Evolutionary conservation across 2,888 invertebrate species (phyloP), one percentile per base, ranked within the genome.

Genomic region (Hypsopygia costalis): DNA sequence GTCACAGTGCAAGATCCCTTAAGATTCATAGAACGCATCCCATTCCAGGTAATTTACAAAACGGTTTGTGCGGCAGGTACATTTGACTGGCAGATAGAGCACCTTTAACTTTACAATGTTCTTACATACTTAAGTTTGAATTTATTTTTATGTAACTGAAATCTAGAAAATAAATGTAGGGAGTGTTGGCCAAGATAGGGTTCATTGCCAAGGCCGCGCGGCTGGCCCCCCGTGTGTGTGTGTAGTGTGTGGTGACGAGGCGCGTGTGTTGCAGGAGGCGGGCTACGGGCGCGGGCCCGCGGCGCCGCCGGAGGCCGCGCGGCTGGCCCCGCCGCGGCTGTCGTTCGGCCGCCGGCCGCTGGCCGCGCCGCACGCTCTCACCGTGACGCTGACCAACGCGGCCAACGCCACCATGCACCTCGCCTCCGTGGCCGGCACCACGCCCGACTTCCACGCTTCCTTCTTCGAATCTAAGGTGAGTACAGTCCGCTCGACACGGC

Each of bases 381-480:
- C 93, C 70, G 98, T 98, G 52, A 94, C 94, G 58, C 90, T 98
- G 58, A 93, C 94, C 80, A 98, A 98, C 91, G 92, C 92, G 63
- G 95, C 95, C 89, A 96, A 97, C 88, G 93, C 93, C 70, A 97
- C 94, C 68, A 92, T 98, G 69, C 96, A 97, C 79, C 92, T 98
- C 74, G 94, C 96, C 72, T 97, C 98, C 54, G 97, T 98, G 71
- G 97, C 97, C 54, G 98, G 98, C 64, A 96, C 94, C 80, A 97
- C 97, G 59, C 94, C 95, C 25, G 96, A 97, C 89, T 98, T 98
- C 90, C 97, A 98, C 83, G 97, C 98, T 68, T 98, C 98, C 53
- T 98, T 98, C 91, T 98, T 98, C 82, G 95, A 97, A 70, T 94
- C 97, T 68, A 97, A 97, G 93, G 97, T 98, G 77, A 8, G 11